Percentiles rank a stretch among this genome's conserved stretches.
phyloP scores from a whole-genome alignment of 2,797 vertebrate species.

The Menidia menidia region DNA sequence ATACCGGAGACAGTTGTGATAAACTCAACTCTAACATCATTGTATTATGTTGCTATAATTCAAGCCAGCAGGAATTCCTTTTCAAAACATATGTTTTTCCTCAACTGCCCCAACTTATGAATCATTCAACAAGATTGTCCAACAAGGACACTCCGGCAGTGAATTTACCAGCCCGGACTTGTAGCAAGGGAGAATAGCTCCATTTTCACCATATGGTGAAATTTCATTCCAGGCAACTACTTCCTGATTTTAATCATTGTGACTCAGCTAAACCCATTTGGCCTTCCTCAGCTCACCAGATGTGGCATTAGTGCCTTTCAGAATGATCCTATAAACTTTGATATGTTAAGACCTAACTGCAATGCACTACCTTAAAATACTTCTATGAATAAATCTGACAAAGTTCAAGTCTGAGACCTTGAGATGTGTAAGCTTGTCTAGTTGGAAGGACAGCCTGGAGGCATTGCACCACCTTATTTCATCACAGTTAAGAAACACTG shows the following conservation, averaged over 20 bases:
- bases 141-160: slow-evolving; percentile 47
- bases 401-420: slow-evolving; percentile 9
- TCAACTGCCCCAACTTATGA: slow-evolving; percentile 30
- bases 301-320: slow-evolving; percentile 60
- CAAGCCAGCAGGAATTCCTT: slow-evolving; percentile 26
- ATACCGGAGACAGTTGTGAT: slow-evolving; percentile 9
- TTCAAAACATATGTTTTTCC: slow-evolving; percentile 33
- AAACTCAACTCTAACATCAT: slow-evolving; percentile 6
- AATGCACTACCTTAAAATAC: slow-evolving; percentile 8
- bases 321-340: slow-evolving; percentile 34
- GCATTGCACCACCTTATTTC: slow-evolving; percentile 43
- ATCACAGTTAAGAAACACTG: slow-evolving; percentile 64
- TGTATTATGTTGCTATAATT: slow-evolving; percentile 37
- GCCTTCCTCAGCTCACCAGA: slow-evolving; percentile 73
- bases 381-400: slow-evolving; percentile 27
- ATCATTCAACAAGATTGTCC: slow-evolving; percentile 37
- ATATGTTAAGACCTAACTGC: slow-evolving; percentile 34
- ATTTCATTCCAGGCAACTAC: slow-evolving; percentile 56
- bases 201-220: slow-evolving; percentile 71
- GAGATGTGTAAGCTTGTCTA: slow-evolving; percentile 23
- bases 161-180: slow-evolving; percentile 44
- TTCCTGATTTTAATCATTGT: slow-evolving; percentile 67
- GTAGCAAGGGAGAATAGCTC: slow-evolving; percentile 29
- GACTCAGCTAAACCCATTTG: slow-evolving; percentile 66
- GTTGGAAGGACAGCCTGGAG: slow-evolving; percentile 41